Evolutionary conservation across 2,113 vertebrate genomes (phyloP), one percentile per base, ranked within the genome.

Genomic region (Apteryx owenii): DNA sequence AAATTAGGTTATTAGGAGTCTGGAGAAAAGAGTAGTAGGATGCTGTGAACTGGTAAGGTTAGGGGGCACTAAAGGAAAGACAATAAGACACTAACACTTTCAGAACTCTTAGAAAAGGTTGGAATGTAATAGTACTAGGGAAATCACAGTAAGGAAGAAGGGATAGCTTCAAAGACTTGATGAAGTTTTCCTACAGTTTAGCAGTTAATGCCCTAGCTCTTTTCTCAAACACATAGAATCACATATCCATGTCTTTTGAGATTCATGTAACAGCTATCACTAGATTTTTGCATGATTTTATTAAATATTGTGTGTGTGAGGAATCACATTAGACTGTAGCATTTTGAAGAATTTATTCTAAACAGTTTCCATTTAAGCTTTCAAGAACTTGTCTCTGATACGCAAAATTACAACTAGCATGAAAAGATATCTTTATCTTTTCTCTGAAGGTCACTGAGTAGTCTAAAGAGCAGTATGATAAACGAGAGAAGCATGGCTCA

Each of bases 401-500:
- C 42, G 69, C 5, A 81, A 87, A 95, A 51, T 1, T 33, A 84
- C 12, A 70, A 56, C 18, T 19, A 62, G 1, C 12, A 38, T 11
- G 13, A 75, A 58, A 78, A 81, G 9, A 38, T 77, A 12, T 20
- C 10, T 8, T 0, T 18, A 33, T 26, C 5, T 87, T 94, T 69
- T 79, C 31, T 61, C 17, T 60, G 56, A 58, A 46, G 56, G 29
- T 58, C 38, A 38, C 17, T 66, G 25, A 42, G 28, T 38, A 56
- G 10, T 65, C 23, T 84, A 50, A 50, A 54, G 20, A 65, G 5
- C 12, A 53, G 17, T 28, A 28, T 22, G 66, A 38, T 16, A 12
- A 44, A 26, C 40, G 14, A 71, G 10, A 86, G 33, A 73, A 81
- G 18, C 0, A 0, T 6, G 2, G 65, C 12, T 42, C 0, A 0